Evolutionary conservation across 2,888 invertebrate genomes (phyloP).

Genomic region (Steromphala cineraria): DNA sequence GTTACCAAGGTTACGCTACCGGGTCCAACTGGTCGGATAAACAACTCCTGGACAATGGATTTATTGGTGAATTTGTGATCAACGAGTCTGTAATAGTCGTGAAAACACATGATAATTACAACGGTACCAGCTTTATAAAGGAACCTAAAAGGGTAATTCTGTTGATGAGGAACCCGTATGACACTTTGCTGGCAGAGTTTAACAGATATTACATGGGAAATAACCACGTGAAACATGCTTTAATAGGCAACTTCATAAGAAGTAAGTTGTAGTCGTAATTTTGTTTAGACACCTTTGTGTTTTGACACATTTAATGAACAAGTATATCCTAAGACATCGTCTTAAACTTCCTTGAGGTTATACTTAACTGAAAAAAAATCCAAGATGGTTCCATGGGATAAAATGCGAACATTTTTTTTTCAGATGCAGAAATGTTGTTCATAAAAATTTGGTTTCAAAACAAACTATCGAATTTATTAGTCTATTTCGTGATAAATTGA

Average conservation of each 20-base stretch:
- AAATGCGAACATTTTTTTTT: no score
- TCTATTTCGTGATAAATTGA: no score
- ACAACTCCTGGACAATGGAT: neutral
- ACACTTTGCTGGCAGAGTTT: neutral
- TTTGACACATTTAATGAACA: no score
- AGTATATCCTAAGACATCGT: no score
- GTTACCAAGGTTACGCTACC: neutral
- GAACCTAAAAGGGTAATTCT: neutral
- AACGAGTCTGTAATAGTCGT: neutral
- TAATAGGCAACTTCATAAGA: neutral
- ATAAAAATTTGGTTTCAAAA: no score
- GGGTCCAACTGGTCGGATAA: neutral
- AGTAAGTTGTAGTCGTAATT: neutral
- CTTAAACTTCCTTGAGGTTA: no score
- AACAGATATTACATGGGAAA: neutral
- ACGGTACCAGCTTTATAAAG: no score
- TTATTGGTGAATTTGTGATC: neutral
- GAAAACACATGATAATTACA: neutral
- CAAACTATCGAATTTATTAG: no score
- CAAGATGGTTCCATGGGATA: no score
- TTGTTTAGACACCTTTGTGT: no score
- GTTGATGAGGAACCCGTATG: conserved; percentile 4
- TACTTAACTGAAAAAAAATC: no score
- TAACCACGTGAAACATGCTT: neutral
- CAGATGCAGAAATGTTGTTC: no score